phyloP scores from a whole-genome alignment of 2,888 invertebrate genomes.

The Chirona hameri region DNA sequence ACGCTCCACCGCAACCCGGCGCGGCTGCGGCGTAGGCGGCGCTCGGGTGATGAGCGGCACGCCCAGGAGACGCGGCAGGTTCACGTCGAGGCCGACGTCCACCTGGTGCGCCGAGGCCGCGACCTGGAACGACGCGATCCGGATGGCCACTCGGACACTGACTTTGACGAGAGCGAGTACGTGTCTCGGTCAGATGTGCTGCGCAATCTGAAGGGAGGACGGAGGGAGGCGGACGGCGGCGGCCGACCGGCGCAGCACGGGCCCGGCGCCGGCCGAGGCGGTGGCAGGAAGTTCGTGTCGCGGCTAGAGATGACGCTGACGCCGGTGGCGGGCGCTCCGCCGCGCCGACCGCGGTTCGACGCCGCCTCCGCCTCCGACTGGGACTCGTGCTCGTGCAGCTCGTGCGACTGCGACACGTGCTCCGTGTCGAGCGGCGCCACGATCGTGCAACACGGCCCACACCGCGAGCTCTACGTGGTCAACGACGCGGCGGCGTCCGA shows the following conservation, averaged over 20 bases:
- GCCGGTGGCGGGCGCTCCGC: constrained; percentile 2
- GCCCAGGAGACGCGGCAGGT: neutral
- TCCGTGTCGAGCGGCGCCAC: constrained; percentile 31
- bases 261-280: constrained; percentile 33
- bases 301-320: constrained; percentile 1
- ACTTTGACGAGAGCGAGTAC: constrained; percentile 38
- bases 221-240: constrained; percentile 35
- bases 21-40: neutral
- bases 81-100: constrained; percentile 38
- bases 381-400: constrained; percentile 38
- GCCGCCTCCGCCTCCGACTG: constrained; percentile 32
- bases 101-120: neutral
- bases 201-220: constrained; percentile 36
- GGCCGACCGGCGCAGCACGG: too few relatives aligned
- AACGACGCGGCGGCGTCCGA: constrained; percentile 29
- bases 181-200: constrained; percentile 39
- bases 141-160: constrained; percentile 36
- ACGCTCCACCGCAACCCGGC: constrained; percentile 33
- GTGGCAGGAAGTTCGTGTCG: constrained; percentile 32
- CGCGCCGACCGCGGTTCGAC: constrained; percentile 1
- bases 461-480: constrained; percentile 3
- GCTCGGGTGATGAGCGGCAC: neutral
- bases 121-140: neutral
- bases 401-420: constrained; percentile 36
- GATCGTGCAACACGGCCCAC: constrained; percentile 31